Base-by-base conservation (phyloP, 1,140 invertebrate species). In the Muscidifurax raptorellus region DNA sequence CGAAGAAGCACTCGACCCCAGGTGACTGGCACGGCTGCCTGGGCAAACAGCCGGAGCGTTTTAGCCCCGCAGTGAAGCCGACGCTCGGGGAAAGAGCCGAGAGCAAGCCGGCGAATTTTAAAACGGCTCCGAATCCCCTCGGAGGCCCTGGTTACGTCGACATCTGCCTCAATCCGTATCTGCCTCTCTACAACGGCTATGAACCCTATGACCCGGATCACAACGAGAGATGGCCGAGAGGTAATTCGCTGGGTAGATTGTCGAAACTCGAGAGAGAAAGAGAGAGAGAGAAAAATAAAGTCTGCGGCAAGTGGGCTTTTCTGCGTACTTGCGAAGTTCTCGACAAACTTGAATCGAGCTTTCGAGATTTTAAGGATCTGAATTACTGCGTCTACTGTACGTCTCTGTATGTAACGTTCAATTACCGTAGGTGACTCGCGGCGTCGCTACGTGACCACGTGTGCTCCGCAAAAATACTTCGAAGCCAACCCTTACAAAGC, bases 11-110 rank as follows among this genome's bases (percentile, higher is more conserved):
- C 52, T 91, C 91, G 15, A 89, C 90, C 15, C 89, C 90, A 0
- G 90, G 89, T 72, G 91, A 91, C 86, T 91, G 88, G 85, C 83
- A 88, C 13, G 90, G 91, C 15, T 92, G 91, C 72, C 87, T 91
- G 40, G 88, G 88, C 59, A 90, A 86, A 59, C 86, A 90, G 27
- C 85, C 90, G 13, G 76, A 71, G 71, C 84, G 86, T 84, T 91
- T 92, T 36, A 89, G 86, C 82, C 87, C 88, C 2, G 30, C 83
- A 18, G 32, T 28, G 15, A 40, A 10, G 28, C 75, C 64, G 1
- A 30, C 27, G 13, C 83, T 88, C 9, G 90, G 90, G 4, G 27
- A 59, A 30, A 59, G 90, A 82, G 87, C 85, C 28, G 25, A 44
- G 27, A 64, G n/a, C 30, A 25, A 0, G 12, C 66, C 40, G 15